Percentiles rank a stretch among this genome's conserved stretches.
Conservation (phyloP, 92 coral and sea anemone genomes). For the Phenganax subtilis region DNA sequence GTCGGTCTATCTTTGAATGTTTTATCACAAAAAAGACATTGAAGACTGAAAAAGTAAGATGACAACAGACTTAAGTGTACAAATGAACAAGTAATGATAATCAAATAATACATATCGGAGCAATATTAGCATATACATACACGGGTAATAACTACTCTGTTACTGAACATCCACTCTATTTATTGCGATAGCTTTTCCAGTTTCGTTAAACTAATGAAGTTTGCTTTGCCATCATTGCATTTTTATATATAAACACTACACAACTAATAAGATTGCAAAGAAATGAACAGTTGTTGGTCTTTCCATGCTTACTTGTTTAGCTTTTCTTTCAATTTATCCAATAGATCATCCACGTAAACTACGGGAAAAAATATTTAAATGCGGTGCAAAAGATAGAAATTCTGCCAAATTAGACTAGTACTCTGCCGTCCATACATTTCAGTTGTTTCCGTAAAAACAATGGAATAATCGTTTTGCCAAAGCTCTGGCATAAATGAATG, state of each 20-base stretch:
- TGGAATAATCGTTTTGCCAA: no score
- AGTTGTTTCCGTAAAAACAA: no score
- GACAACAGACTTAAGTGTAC: not conserved
- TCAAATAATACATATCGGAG: no score
- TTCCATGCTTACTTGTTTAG: slow-evolving; percentile 58
- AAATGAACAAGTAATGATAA: not conserved
- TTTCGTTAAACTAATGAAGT: not conserved
- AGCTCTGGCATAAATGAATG: no score
- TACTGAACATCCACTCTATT: no score
- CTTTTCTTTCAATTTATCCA: slow-evolving; percentile 64
- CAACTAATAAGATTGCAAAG: not conserved
- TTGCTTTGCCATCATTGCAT: not conserved
- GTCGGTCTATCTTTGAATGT: slow-evolving; percentile 81
- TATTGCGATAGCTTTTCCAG: no score
- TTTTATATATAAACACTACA: not conserved
- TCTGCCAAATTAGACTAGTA: no score
- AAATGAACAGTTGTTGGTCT: not conserved
- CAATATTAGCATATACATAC: no score
- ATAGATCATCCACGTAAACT: slow-evolving; percentile 75
- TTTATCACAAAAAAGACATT: slow-evolving; percentile 92
- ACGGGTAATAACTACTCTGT: no score
- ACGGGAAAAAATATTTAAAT: not conserved
- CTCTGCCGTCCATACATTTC: no score
- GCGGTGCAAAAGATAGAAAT: not conserved
- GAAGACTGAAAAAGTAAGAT: slow-evolving; percentile 59